Percentiles rank a stretch among this genome's conserved stretches.
Evolutionary conservation across 2,888 invertebrate species (phyloP).

Genomic region (Apamea monoglypha): DNA sequence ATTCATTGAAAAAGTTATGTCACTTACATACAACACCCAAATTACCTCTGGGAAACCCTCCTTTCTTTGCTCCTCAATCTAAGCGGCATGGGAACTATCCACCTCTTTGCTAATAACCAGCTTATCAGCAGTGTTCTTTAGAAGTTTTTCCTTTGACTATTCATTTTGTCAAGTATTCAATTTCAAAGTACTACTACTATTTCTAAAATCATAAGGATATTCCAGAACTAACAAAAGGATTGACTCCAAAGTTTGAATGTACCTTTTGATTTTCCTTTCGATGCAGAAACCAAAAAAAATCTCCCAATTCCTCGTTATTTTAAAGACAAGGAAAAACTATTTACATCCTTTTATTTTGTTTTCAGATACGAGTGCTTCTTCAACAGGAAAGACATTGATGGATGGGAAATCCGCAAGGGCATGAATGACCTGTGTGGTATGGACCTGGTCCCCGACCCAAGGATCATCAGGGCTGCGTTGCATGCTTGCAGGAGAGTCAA

Average conservation of each 20-base stretch:
- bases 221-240: background rate
- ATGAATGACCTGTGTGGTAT: slow-evolving; percentile 97
- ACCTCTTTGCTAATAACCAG: background rate
- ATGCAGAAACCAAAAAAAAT: background rate
- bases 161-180: background rate
- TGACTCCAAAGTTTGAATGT: background rate
- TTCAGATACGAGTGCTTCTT: slow-evolving; percentile 95
- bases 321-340: background rate
- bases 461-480: slow-evolving; percentile 95
- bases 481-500: slow-evolving; percentile 98
- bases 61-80: background rate
- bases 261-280: too few species aligned
- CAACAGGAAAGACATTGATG: slow-evolving; percentile 96
- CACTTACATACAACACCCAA: background rate
- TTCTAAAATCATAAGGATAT: background rate
- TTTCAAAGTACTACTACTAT: background rate
- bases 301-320: background rate
- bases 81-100: background rate
- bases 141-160: background rate
- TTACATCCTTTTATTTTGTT: slow-evolving; percentile 61
- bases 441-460: slow-evolving; percentile 98
- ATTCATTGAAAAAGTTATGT: background rate
- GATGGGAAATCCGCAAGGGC: slow-evolving; percentile 98
- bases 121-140: background rate
- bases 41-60: background rate